Base-by-base conservation (phyloP, 30 jellyfish, hydroid and myxozoan genomes). In the Hydra vulgaris region DNA sequence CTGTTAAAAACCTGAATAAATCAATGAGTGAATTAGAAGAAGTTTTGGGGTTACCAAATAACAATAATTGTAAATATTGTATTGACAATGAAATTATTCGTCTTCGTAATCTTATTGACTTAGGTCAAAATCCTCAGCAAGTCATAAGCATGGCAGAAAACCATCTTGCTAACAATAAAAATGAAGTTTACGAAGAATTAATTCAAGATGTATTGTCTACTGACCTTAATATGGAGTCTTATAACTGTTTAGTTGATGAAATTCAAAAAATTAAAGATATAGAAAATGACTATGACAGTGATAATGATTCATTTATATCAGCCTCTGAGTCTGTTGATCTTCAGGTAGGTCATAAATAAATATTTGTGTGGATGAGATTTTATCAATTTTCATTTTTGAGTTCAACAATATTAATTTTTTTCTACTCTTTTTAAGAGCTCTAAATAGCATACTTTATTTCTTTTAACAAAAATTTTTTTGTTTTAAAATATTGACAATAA, bases 221-320 rank as follows among this genome's bases (percentile, higher is more conserved):
- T 15, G 84, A 80, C 17, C 54, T 3, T 3, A 70, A 25, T 18
- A 24, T 26, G 0, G 56, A 27, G 24, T 21, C 23, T 22, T 80
- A 80, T 80, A 70, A 80, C 17, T 84, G 67, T 15, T 24, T 80
- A 18, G 80, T 80, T 17, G 81, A 80, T 20, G 52, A 23, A 19
- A 70, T 80, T 18, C 71, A 69, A 15, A 70, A 80, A 61, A 54
- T 27, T 15, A 67, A 70, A 70, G 27, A 15, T 17, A 25, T 24
- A 24, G 84, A 70, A 17, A 79, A 66, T 79, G 90, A 75, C 21
- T 87, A 86, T 74, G 95, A 86, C 20, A 74, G 82, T 53, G 82
- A 72, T 21, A 91, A 87, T 26, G 99, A 85, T 23, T 94, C 99
- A 0, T 94, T 94, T 81, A 86, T 88, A 7, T 94, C 99, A 15